Evolutionary conservation across 2,888 invertebrate species (phyloP), one percentile per base, ranked within the genome.

Genomic region (Polyommatus icarus): DNA sequence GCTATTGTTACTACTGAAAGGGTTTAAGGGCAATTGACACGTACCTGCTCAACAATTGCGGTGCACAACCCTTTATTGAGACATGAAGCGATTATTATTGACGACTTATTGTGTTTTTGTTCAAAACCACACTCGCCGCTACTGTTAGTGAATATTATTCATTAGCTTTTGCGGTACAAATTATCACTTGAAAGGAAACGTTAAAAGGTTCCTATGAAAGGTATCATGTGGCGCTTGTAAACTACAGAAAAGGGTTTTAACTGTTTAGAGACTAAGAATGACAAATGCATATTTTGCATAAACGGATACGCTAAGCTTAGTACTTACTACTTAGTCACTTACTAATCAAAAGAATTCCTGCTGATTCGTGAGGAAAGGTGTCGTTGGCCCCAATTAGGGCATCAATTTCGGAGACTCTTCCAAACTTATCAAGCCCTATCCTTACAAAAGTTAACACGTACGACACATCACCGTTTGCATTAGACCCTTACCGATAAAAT

Each of bases 21-120:
- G 32, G 61, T 61, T 32, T 67, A 67, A 29, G 67, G 29, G 67
- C 24, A 67, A 67, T 67, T 67, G 29, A 67, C 67, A 67, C 67
- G 29, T 32, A 67, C 29, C 67, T 67, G 67, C 67, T 4, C 6
- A 15, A 67, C 61, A 67, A 67, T 29, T 59, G 59, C 59, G 59
- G 61, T 24, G 24, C n/a, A 67, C 29, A 67, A 67, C 67, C 67
- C 67, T 67, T 67, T 67, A 67, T 32, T 67, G 67, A 67, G 67
- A 67, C 67, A 29, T 67, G 29, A 24, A 24, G 61, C 24, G 18
- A 29, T 67, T 67, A 67, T 67, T 29, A 12, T 10, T 4, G 15
- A 67, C 29, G 20, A 12, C 61, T 61, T 61, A 61, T 24, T 67
- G 67, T 67, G 67, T 67, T 67, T 67, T 67, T 67, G 29, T 29